phyloP scores from a whole-genome alignment of 2,113 vertebrate genomes.

The Leuciscus idus region DNA sequence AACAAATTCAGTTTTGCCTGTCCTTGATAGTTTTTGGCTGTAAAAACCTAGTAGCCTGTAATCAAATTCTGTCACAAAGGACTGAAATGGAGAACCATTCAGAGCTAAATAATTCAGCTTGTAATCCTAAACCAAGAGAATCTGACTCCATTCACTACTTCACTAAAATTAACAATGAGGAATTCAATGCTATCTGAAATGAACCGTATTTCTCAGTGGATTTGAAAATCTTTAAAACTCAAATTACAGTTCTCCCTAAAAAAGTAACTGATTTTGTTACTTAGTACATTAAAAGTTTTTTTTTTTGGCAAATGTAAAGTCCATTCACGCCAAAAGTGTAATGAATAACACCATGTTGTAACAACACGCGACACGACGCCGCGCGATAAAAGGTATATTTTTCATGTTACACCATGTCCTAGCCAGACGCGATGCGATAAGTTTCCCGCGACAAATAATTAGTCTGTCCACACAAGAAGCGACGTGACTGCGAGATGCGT shows the following conservation, averaged over 20 bases:
- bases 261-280: too few relatives aligned
- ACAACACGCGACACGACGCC: too few relatives aligned
- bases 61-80: conserved; percentile 13
- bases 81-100: conserved; percentile 31
- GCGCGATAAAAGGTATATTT: too few relatives aligned
- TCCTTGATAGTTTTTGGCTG: neutral
- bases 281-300: too few relatives aligned
- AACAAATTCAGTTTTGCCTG: neutral
- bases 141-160: neutral
- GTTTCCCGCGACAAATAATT: too few relatives aligned
- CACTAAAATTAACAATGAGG: neutral
- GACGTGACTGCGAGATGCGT: too few relatives aligned
- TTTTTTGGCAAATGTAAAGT: too few relatives aligned
- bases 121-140: conserved; percentile 7
- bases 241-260: neutral
- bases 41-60: neutral
- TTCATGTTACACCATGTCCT: too few relatives aligned
- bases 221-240: neutral
- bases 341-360: too few relatives aligned
- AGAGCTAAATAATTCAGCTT: conserved; percentile 55
- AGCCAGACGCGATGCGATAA: too few relatives aligned
- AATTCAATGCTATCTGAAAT: conserved; percentile 33
- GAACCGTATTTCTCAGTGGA: neutral
- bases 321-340: too few relatives aligned
- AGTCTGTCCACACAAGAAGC: too few relatives aligned